phyloP scores from a whole-genome alignment of 2,888 invertebrate genomes.

The Melanchra persicariae region DNA sequence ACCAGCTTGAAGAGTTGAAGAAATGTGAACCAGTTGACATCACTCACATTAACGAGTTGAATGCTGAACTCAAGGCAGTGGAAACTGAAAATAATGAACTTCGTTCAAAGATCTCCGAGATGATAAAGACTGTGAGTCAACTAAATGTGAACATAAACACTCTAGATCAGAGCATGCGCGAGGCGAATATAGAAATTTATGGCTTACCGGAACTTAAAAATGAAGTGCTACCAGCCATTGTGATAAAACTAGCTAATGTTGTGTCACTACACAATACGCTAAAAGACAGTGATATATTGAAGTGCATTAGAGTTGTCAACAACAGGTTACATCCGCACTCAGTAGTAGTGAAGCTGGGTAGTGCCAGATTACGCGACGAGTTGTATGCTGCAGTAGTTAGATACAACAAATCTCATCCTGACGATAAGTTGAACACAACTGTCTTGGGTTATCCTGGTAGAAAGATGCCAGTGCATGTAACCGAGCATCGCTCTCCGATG shows the following conservation, averaged over 20 bases:
- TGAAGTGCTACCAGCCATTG: neutral
- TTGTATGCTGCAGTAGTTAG: conserved; percentile 1
- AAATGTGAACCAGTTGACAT: neutral
- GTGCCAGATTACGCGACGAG: conserved; percentile 3
- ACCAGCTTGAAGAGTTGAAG: neutral
- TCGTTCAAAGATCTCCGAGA: neutral
- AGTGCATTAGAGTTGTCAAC: neutral
- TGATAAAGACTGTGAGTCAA: neutral
- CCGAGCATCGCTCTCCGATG: conserved; percentile 7
- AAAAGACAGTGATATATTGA: neutral
- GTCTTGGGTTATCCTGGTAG: conserved; percentile 1
- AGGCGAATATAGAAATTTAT: conserved; percentile 8
- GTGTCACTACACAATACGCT: neutral
- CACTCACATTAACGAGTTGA: neutral
- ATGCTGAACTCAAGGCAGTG: neutral
- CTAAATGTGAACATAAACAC: neutral
- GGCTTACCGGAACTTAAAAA: neutral
- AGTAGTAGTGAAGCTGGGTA: neutral
- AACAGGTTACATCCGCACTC: neutral
- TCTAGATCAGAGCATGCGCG: neutral
- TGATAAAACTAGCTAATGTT: neutral
- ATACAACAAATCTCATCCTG: neutral
- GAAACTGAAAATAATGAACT: neutral
- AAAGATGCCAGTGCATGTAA: neutral
- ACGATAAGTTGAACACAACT: neutral